phyloP scores from a whole-genome alignment of 2,888 invertebrate species.

The Bruchidius siliquastri region DNA sequence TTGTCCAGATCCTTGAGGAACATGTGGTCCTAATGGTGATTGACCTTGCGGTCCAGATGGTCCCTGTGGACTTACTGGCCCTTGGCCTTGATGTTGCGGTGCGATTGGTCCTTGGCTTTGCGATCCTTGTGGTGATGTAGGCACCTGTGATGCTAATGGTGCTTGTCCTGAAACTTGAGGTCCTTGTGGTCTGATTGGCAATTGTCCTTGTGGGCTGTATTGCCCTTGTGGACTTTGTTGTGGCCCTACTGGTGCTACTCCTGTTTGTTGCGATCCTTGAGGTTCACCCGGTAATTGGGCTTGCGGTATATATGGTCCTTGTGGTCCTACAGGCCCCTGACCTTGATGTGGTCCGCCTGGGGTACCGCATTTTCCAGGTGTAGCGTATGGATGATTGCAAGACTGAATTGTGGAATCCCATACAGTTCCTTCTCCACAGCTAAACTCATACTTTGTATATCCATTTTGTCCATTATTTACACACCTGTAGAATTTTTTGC shows the following conservation, averaged over 20 bases:
- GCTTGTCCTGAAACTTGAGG: neutral
- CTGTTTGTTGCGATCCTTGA: neutral
- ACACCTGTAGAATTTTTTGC: slow-evolving; percentile 72
- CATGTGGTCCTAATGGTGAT: too few relatives aligned
- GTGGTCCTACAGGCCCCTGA: too few relatives aligned
- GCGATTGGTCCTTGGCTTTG: too few relatives aligned
- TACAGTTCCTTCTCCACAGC: slow-evolving; percentile 69
- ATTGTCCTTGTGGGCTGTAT: too few relatives aligned
- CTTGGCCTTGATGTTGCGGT: too few relatives aligned
- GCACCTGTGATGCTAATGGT: too few relatives aligned
- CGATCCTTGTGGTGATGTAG: too few relatives aligned
- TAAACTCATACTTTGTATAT: slow-evolving; percentile 64
- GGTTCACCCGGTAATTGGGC: too few relatives aligned
- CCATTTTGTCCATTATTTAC: slow-evolving; percentile 57
- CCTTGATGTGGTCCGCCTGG: neutral
- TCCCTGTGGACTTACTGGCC: neutral
- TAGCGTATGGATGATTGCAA: slow-evolving; percentile 67
- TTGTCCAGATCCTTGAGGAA: too few relatives aligned
- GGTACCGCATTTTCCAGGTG: slow-evolving; percentile 29
- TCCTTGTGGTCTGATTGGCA: neutral
- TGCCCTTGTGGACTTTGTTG: too few relatives aligned
- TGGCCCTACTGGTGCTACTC: too few relatives aligned
- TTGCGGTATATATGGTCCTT: too few relatives aligned
- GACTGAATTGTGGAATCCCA: slow-evolving; percentile 65
- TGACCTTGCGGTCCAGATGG: neutral